Evolutionary conservation across 2,113 vertebrate genomes (phyloP).

Genomic region (Rhinogobius similis): DNA sequence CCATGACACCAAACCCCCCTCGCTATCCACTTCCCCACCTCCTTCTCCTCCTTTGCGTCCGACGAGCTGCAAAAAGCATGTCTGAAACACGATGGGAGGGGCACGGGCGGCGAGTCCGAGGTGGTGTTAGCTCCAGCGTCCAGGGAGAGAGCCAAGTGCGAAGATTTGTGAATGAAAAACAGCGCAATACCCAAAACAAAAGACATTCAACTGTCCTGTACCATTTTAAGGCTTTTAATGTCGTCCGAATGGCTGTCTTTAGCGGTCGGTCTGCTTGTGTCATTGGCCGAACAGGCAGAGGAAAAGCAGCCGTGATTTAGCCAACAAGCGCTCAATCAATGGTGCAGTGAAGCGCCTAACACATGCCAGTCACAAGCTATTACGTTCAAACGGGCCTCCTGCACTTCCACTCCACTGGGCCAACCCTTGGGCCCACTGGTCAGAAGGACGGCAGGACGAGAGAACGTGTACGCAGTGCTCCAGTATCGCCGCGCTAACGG

Average conservation of each 20-base stretch:
- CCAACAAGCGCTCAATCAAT: constrained; percentile 91
- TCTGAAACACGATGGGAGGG: constrained; percentile 55
- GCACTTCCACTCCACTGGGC: constrained; percentile 84
- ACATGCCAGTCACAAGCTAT: constrained; percentile 91
- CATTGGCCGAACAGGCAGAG: constrained; percentile 74
- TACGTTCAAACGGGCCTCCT: constrained; percentile 84
- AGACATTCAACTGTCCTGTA: not conserved
- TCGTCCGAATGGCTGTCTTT: constrained; percentile 24
- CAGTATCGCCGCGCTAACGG: not conserved
- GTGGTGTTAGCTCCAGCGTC: constrained; percentile 61
- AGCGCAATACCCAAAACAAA: constrained; percentile 3
- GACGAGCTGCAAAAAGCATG: constrained; percentile 79
- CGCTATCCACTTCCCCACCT: constrained; percentile 38
- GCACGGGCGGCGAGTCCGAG: constrained; percentile 34
- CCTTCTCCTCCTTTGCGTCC: constrained; percentile 55
- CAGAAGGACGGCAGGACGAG: constrained; percentile 70
- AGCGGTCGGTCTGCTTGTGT: constrained; percentile 78
- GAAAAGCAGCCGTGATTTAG: constrained; percentile 88
- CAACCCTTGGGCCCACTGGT: constrained; percentile 82
- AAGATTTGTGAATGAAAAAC: constrained; percentile 51
- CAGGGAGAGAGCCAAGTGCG: constrained; percentile 60
- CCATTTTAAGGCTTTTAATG: constrained; percentile 5
- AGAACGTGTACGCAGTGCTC: not conserved
- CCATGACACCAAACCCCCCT: constrained; percentile 66
- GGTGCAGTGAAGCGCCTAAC: constrained; percentile 84